Evolutionary conservation across 2,888 invertebrate species (phyloP), one percentile per base, ranked within the genome.

Genomic region (Leptinotarsa juncta): DNA sequence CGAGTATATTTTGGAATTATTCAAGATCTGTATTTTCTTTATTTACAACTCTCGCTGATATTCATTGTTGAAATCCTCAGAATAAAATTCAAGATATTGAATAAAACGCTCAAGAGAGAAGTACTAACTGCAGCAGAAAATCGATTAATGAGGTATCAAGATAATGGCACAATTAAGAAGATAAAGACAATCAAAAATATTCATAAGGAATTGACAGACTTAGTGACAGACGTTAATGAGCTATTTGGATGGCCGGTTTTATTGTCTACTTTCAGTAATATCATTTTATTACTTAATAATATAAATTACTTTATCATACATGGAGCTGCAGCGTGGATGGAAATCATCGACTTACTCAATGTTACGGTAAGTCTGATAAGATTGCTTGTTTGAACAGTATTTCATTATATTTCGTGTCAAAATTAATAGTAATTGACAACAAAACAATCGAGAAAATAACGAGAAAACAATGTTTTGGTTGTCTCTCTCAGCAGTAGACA

Each of bases 181-280:
- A 55, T 67, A 50, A 60, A 42, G 66, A 50, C 51, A 57, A 16
- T 23, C 20, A 70, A 70, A 67, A 23, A 42, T 3, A 10, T 67
- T 7, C 70, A 74, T 62, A 48, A 53, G 42, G 70, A 74, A 20
- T 51, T 71, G 16, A 51, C 60, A 18, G 32, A 67, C 26, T 62
- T 74, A 15, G 70, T 74, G 23, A 67, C 62, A 4, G 70, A 70
- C 12, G 50, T 67, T 51, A 67, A 57, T 42, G 60, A 48, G n/a
- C n/a, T 74, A 26, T 74, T 67, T 67, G 74, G 70, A 12, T 74
- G 70, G 70, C 60, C 23, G 0, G 50, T 74, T n/a, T 10, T 62
- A 16, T 10, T 42, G 16, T n/a, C 60, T 32, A 67, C 67, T 50
- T n/a, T 50, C 48, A 51, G 51, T 20, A 62, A 67, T 0, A n/a